Evolutionary conservation across 2,888 invertebrate species (phyloP).

Genomic region (Pantelozetes paolii): DNA sequence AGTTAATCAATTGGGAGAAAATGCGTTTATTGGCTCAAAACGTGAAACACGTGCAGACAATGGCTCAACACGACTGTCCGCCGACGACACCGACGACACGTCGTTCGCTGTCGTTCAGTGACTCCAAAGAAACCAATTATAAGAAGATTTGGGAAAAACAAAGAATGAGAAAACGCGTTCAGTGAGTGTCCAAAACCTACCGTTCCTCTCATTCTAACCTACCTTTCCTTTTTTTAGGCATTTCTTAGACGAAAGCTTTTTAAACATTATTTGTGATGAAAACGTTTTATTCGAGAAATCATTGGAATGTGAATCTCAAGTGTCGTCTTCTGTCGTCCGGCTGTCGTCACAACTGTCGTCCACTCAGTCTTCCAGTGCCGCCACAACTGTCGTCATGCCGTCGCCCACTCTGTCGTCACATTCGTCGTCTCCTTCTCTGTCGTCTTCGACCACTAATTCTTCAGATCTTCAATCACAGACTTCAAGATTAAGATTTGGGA

Average conservation of each 20-base stretch:
- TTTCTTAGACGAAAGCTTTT: constrained; percentile 28
- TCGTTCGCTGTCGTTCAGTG: constrained; percentile 19
- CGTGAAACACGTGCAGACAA: constrained; percentile 55
- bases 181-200: constrained; percentile 26
- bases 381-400: constrained; percentile 54
- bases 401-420: constrained; percentile 90
- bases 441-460: constrained; percentile 33
- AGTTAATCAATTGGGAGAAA: constrained; percentile 86
- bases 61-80: neutral
- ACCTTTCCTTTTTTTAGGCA: constrained; percentile 9
- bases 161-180: constrained; percentile 40
- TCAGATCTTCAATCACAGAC: constrained; percentile 48
- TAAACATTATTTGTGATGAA: constrained; percentile 38
- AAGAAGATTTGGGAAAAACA: constrained; percentile 41
- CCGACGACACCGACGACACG: neutral
- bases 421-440: constrained; percentile 40
- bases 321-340: neutral
- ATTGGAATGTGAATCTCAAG: constrained; percentile 34
- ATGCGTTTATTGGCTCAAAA: constrained; percentile 97
- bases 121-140: constrained; percentile 18
- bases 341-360: constrained; percentile 24
- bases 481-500: constrained; percentile 59
- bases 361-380: constrained; percentile 22
- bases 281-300: constrained; percentile 30
- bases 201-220: neutral